Evolutionary conservation across 1,140 invertebrate species (phyloP).

Genomic region (Drosophila pseudoananassae): DNA sequence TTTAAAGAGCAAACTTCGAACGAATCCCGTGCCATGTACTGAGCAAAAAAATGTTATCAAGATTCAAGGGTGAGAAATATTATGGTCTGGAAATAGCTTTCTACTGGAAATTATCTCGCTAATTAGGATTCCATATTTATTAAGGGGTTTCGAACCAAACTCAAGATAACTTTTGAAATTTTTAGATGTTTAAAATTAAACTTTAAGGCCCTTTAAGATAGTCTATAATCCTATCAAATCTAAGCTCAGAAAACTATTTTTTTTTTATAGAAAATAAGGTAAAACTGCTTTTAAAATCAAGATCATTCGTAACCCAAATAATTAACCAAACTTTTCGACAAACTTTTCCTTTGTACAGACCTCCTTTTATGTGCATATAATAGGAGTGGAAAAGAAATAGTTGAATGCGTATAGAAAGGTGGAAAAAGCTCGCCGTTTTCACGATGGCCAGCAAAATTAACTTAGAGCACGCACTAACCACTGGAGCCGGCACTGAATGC

Average conservation of each 20-base stretch:
- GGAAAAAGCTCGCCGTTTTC: constrained; percentile 49
- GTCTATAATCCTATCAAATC: too few species aligned
- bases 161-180: background rate
- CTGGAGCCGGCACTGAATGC: constrained; percentile 39
- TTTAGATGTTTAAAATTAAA: background rate
- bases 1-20: constrained; percentile 41
- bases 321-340: background rate
- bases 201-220: too few species aligned
- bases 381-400: constrained; percentile 22
- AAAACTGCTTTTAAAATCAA: too few species aligned
- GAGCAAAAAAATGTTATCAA: background rate
- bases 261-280: too few species aligned
- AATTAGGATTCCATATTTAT: background rate
- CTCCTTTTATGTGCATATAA: constrained; percentile 38
- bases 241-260: too few species aligned
- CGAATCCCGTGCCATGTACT: background rate
- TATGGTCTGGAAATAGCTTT: background rate
- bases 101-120: background rate
- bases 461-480: constrained; percentile 68
- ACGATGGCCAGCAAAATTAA: constrained; percentile 65
- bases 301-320: background rate
- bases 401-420: constrained; percentile 40
- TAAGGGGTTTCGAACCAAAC: background rate
- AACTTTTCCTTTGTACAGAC: background rate
- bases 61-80: background rate